Evolutionary conservation across 2,888 invertebrate genomes (phyloP).

Genomic region (Diabrotica balteata): DNA sequence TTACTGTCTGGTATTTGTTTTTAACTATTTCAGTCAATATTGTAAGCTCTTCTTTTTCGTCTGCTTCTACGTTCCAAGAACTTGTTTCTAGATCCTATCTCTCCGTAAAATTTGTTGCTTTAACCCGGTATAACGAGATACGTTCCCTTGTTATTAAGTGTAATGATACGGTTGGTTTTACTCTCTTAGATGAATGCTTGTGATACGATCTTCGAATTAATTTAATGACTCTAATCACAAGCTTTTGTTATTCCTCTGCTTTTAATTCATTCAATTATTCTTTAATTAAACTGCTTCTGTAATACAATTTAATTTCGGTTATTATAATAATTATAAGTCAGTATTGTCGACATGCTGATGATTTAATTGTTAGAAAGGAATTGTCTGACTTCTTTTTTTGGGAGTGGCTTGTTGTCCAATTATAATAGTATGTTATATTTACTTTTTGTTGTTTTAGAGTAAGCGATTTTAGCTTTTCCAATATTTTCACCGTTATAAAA

Average conservation of each 20-base stretch:
- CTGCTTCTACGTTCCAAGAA: too few relatives aligned
- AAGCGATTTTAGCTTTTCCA: not conserved
- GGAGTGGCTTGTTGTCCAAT: not conserved
- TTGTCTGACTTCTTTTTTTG: not conserved
- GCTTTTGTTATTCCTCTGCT: constrained; percentile 36
- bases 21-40: too few relatives aligned
- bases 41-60: too few relatives aligned
- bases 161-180: constrained; percentile 37
- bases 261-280: constrained; percentile 39
- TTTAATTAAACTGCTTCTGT: constrained; percentile 38
- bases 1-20: too few relatives aligned
- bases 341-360: constrained; percentile 3
- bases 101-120: not conserved
- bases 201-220: constrained; percentile 39
- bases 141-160: constrained; percentile 19
- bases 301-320: constrained; percentile 32
- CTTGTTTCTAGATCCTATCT: too few relatives aligned
- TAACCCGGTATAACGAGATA: not conserved
- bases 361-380: constrained; percentile 12
- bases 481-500: too few relatives aligned
- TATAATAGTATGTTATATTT: not conserved
- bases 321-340: constrained; percentile 26
- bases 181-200: constrained; percentile 33
- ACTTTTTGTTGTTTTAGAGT: not conserved
- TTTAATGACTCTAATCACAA: constrained; percentile 41